These are phyloP conservation scores for Mimumesa dahlbomi DNA, from an alignment of 2,888 invertebrate species.

Conservation along the genomic window DNA sequence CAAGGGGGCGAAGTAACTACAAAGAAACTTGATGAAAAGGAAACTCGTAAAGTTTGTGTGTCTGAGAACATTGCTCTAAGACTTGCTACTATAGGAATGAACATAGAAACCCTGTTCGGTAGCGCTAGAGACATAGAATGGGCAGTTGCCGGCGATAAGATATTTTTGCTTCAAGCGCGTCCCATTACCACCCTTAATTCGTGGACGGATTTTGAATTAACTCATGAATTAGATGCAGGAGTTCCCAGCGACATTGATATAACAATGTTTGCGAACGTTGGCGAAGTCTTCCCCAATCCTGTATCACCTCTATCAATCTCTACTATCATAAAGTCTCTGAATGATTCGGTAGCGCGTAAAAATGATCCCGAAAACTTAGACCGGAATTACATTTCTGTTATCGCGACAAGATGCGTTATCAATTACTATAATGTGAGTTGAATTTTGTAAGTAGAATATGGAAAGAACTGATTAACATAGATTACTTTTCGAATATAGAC, in stretches of 20 bases:
- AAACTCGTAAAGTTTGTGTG: slow-evolving; percentile 82
- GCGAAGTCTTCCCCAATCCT: slow-evolving; percentile 87
- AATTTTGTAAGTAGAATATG: not conserved
- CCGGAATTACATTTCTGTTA: not conserved
- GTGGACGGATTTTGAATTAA: slow-evolving; percentile 89
- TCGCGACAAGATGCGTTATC: slow-evolving; percentile 41
- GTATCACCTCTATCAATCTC: slow-evolving; percentile 82
- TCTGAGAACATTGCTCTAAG: slow-evolving; percentile 82
- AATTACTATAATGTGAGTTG: slow-evolving; percentile 65
- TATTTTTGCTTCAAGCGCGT: slow-evolving; percentile 88
- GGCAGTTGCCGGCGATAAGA: slow-evolving; percentile 84
- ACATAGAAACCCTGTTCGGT: slow-evolving; percentile 86
- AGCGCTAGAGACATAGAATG: slow-evolving; percentile 90
- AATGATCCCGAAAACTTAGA: not conserved
- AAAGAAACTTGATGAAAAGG: slow-evolving; percentile 79
- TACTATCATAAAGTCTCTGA: slow-evolving; percentile 71
- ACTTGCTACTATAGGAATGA: slow-evolving; percentile 83
- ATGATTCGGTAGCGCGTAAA: no score
- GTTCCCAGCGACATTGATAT: slow-evolving; percentile 85
- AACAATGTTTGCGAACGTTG: slow-evolving; percentile 87
- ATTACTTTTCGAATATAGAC: slow-evolving; percentile 79
- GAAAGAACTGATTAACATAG: not conserved
- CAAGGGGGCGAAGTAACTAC: slow-evolving; percentile 80
- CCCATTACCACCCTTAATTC: slow-evolving; percentile 88
- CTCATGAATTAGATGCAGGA: slow-evolving; percentile 89